Evolutionary conservation across 2,113 vertebrate species (phyloP), one percentile per base, ranked within the genome.

Genomic region (Nannospalax galili): DNA sequence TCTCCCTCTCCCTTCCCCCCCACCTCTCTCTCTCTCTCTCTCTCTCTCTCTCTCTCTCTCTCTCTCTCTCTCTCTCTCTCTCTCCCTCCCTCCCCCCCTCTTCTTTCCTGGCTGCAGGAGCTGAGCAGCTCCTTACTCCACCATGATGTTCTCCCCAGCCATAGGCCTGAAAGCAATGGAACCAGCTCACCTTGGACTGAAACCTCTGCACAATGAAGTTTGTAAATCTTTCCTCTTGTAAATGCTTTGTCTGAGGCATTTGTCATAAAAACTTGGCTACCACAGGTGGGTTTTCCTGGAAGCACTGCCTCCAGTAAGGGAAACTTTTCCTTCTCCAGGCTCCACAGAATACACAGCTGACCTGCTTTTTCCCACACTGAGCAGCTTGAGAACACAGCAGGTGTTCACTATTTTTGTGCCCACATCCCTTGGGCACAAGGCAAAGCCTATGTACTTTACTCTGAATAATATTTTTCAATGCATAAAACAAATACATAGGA

Each of bases 401-500:
- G 7, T 45, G 4, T 15, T 93, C 24, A 28, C 11, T 48, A 12
- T 94, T 69, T 92, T 86, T 45, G 72, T 5, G 58, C 10, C 16
- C 14, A n/a, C 48, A 32, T 42, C 14, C 35, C 16, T 56, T 52
- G 3, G 9, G 58, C 4, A 19, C 78, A n/a, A 8, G 11, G 35
- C 35, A 74, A 92, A 67, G 45, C 37, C 78, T 74, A 42, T 8
- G 30, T 5, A 30, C 7, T 12, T 92, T 84, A 67, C 79, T 86
- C 70, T 80, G 40, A 92, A 88, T 78, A 86, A 74, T 64, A 16
- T 52, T 73, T 78, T 86, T 81, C 24, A 80, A 64, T 58, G 26
- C 2, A 35, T 87, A 91, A 88, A 91, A 95, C 92, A 92, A 92
- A 93, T 77, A 69, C 20, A 56, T 12, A 87, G 17, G 26, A 89